Base-by-base conservation (phyloP, 2,113 vertebrate genomes). In the Pycnonotus jocosus region DNA sequence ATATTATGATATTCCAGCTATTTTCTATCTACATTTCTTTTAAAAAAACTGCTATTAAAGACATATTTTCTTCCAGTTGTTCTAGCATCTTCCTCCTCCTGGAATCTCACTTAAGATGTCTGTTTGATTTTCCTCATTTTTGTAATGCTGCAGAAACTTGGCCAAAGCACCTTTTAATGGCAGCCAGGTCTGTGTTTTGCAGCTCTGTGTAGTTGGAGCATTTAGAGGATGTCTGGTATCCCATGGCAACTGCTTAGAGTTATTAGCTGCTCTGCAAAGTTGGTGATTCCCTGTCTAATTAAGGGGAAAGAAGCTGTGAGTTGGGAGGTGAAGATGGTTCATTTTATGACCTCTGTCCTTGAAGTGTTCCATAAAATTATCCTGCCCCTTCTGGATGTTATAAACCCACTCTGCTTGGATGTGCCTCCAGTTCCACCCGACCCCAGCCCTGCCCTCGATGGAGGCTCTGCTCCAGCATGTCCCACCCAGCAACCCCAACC, bases 401-500 rank as follows among this genome's bases (percentile, higher is more conserved):
- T 10, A 45, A 57, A 45, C 8, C 12, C 21, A 5, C 61, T 30
- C 28, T 44, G 23, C 27, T 30, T 5, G 10, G 30, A 11, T 0
- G 1, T 37, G 38, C 42, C n/a, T 28, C 24, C 3, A 4, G 31
- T 11, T 30, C 16, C 10, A 17, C 10, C 42, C 7, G 60, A 22
- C 11, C 57, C 16, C 57, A 77, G 42, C 42, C 18, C 28, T 28
- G 6, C 17, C 64, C 35, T n/a, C 1, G 0, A 3, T 0, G 3
- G 56, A 42, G 45, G 31, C 65, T 72, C 25, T 1, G 3, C 35
- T 15, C 15, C 4, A 0, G 5, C 28, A 53, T 11, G 19, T 30
- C 54, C 54, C 47, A 3, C 17, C 25, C 4, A 38, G 22, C 69
- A 37, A 4, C 10, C 35, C 88, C 77, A n/a, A 44, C 25, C 21